These are phyloP conservation scores for Cephus pulcher DNA, from an alignment of 2,888 invertebrate genomes.

Conservation along the genomic window DNA sequence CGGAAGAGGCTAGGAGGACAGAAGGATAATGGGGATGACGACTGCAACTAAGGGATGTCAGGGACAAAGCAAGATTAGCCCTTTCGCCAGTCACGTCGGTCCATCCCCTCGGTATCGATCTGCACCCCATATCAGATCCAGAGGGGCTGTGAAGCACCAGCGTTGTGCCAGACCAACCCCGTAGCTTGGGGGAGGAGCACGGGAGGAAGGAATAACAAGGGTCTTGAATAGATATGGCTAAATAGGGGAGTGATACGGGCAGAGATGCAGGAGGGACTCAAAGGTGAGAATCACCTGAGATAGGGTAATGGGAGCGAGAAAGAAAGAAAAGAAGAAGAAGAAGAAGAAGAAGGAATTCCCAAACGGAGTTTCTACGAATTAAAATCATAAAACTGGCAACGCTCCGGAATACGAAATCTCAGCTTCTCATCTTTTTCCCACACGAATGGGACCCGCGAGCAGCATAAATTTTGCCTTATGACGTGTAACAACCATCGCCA, in stretches of 20 bases:
- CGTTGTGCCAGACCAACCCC: not conserved
- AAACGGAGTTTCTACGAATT: constrained; percentile 41
- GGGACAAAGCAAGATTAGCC: too few species aligned
- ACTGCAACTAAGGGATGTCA: too few species aligned
- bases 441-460: constrained; percentile 24
- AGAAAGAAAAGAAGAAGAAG: not conserved
- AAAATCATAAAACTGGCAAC: constrained; percentile 47
- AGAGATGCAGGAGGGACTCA: not conserved
- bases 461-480: constrained; percentile 47
- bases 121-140: not conserved
- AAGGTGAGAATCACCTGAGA: not conserved
- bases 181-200: not conserved
- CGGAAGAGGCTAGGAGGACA: too few species aligned
- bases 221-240: too few species aligned
- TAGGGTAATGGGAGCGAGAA: not conserved
- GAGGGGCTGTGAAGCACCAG: not conserved
- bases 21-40: too few species aligned
- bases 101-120: too few species aligned
- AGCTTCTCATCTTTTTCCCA: constrained; percentile 20
- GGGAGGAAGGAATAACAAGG: too few species aligned
- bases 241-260: not conserved
- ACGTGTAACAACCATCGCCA: constrained; percentile 3
- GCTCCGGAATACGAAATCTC: constrained; percentile 41
- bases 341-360: not conserved
- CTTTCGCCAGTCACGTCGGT: too few species aligned